Evolutionary conservation across 1,140 invertebrate species (phyloP).

Genomic region (Neodiprion pinetum): DNA sequence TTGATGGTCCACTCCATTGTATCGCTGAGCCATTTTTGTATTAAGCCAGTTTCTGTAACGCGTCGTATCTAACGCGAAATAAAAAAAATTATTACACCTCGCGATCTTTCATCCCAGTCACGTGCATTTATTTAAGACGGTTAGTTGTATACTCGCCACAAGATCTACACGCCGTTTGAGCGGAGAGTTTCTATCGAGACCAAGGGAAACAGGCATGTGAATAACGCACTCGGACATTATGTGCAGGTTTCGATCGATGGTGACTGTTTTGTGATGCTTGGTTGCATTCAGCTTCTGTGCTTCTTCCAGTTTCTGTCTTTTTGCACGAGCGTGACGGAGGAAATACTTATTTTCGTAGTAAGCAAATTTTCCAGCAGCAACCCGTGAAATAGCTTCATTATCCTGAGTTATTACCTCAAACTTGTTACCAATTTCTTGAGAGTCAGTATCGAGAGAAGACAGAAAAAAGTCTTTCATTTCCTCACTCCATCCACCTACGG

Average conservation of each 20-base stretch:
- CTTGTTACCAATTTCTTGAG: constrained; percentile 70
- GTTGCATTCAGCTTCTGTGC: constrained; percentile 37
- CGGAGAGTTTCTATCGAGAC: constrained; percentile 82
- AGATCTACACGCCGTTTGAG: constrained; percentile 74
- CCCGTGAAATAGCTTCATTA: constrained; percentile 66
- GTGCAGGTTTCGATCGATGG: constrained; percentile 69
- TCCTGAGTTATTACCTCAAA: constrained; percentile 69
- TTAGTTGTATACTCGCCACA: constrained; percentile 50
- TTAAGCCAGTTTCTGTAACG: constrained; percentile 76
- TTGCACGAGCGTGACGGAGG: constrained; percentile 69
- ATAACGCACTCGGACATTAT: constrained; percentile 83
- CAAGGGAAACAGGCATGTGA: constrained; percentile 80
- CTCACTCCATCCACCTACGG: constrained; percentile 72
- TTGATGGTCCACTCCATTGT: constrained; percentile 66
- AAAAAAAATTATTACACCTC: constrained; percentile 12
- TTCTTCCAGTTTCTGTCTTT: constrained; percentile 59
- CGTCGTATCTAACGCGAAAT: constrained; percentile 59
- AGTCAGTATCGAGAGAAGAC: constrained; percentile 69
- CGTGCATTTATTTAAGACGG: constrained; percentile 19
- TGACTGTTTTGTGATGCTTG: constrained; percentile 19
- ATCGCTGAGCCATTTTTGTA: constrained; percentile 81
- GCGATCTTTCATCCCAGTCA: not conserved
- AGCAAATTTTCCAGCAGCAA: constrained; percentile 74
- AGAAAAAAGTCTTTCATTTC: constrained; percentile 75
- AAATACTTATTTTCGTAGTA: constrained; percentile 84